These are phyloP conservation scores for Diuraphis noxia DNA, from an alignment of 1,140 invertebrate species.

Conservation along the genomic window DNA sequence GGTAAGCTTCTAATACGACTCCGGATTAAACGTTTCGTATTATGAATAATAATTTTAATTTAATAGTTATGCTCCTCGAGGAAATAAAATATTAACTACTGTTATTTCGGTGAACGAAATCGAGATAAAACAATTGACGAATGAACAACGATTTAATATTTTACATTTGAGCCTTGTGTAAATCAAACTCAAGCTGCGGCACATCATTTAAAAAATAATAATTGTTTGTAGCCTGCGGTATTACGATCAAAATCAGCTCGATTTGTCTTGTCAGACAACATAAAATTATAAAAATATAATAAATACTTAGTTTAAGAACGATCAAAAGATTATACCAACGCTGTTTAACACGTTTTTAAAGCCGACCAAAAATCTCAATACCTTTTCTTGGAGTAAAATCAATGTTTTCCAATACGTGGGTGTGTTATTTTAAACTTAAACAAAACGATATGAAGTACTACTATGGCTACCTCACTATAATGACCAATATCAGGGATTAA, in stretches of 20 bases:
- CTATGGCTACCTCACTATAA: too few species aligned
- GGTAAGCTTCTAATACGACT: neutral
- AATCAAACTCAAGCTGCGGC: neutral
- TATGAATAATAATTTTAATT: neutral
- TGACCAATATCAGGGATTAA: too few species aligned
- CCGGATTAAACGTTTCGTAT: neutral
- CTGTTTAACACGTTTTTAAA: neutral
- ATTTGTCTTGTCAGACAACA: neutral
- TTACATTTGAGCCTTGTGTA: neutral
- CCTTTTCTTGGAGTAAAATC: too few species aligned
- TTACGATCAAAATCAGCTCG: neutral
- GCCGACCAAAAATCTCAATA: too few species aligned
- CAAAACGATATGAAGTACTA: too few species aligned
- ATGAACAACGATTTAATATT: neutral
- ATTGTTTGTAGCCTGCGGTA: neutral
- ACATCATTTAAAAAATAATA: neutral
- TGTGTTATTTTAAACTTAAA: too few species aligned
- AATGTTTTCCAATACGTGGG: too few species aligned
- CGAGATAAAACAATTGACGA: neutral
- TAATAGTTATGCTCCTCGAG: neutral
- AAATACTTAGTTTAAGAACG: neutral
- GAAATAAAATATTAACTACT: conserved; percentile 3
- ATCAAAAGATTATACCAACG: neutral
- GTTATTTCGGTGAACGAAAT: neutral
- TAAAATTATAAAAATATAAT: neutral